These are phyloP conservation scores for Hormiphora californensis DNA, from an alignment of 37 sponge, comb jelly and placozoan genomes.

Conservation along the genomic window DNA sequence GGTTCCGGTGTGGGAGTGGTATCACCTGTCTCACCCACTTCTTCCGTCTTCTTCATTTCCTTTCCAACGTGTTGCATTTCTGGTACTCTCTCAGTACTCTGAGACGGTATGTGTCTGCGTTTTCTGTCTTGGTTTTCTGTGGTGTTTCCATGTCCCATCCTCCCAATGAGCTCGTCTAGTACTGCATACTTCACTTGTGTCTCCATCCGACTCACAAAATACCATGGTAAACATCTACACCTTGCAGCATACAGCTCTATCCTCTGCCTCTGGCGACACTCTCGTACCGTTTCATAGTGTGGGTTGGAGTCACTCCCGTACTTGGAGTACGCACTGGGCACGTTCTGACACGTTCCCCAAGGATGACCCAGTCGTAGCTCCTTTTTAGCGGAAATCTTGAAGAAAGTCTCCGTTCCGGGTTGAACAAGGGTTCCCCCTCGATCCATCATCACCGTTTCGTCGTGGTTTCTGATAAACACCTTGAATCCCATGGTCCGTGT, in stretches of 20 bases:
- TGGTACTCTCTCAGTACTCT: neutral
- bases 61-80: too few species aligned
- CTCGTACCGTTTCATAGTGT: neutral
- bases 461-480: conserved; percentile 11
- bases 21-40: too few species aligned
- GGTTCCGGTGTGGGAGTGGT: neutral
- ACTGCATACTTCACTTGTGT: neutral
- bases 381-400: neutral
- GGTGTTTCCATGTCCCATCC: neutral
- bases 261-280: neutral
- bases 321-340: neutral
- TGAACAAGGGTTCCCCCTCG: neutral
- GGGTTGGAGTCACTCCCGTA: too few species aligned
- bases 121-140: neutral
- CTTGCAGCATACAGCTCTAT: neutral
- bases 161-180: neutral
- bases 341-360: neutral
- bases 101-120: neutral
- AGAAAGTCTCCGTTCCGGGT: neutral
- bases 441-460: conserved; percentile 8
- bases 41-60: neutral
- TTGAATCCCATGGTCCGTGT: neutral
- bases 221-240: conserved; percentile 3
- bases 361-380: neutral
- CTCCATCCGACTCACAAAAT: neutral